phyloP scores from a whole-genome alignment of 2,113 vertebrate genomes.

The Aspidoscelis tigris region DNA sequence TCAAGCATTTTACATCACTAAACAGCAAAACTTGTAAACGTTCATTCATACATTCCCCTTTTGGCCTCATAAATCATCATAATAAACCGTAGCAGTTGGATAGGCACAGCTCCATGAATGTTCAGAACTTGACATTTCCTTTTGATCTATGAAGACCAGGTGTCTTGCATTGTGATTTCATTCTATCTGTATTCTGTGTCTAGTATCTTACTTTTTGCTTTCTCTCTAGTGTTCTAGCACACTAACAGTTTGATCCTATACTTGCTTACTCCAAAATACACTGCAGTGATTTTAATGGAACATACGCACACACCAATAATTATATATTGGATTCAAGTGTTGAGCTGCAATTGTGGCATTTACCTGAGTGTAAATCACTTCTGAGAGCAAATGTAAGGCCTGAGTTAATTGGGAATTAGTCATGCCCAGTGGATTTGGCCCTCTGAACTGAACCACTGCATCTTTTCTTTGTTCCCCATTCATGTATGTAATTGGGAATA shows the following conservation, averaged over 20 bases:
- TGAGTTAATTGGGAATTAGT: background rate
- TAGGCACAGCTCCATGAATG: constrained; percentile 46
- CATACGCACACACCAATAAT: too few species aligned
- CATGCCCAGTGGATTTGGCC: too few species aligned
- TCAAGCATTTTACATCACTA: constrained; percentile 46
- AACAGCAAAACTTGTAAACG: constrained; percentile 59
- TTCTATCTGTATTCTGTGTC: constrained; percentile 10
- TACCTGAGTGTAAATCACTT: background rate
- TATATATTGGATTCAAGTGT: background rate
- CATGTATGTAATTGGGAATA: too few species aligned
- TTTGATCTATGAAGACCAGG: constrained; percentile 60
- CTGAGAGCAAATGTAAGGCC: background rate
- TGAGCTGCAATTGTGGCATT: background rate
- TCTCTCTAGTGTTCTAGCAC: background rate
- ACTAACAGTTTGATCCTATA: background rate
- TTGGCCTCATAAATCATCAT: constrained; percentile 59
- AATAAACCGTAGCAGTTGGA: constrained; percentile 57
- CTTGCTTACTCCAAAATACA: background rate
- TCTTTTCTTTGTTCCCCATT: too few species aligned
- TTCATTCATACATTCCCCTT: constrained; percentile 58
- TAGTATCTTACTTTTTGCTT: background rate
- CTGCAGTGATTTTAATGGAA: background rate
- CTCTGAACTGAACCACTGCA: too few species aligned
- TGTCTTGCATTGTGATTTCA: constrained; percentile 25
- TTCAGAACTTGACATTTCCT: constrained; percentile 27